phyloP scores from a whole-genome alignment of 2,888 invertebrate species.

The Lasius platythorax region DNA sequence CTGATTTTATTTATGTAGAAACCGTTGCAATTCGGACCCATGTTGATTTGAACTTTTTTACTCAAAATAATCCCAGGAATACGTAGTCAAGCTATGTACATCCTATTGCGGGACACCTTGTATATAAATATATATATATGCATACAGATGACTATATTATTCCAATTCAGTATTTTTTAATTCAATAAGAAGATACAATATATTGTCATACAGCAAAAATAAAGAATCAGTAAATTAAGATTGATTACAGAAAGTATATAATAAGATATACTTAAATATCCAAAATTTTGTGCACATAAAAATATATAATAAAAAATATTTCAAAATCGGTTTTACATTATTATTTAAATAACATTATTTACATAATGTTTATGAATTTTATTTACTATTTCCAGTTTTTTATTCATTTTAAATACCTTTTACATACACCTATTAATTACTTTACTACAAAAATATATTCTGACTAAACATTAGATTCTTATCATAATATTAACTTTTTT shows the following conservation, averaged over 20 bases:
- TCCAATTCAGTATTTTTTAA: neutral
- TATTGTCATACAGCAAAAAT: neutral
- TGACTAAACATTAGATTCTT: neutral
- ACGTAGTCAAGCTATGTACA: too few species aligned
- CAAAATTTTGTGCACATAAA: neutral
- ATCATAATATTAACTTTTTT: neutral
- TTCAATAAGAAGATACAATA: neutral
- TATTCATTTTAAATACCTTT: neutral
- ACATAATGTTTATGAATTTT: neutral
- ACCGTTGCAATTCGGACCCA: too few species aligned
- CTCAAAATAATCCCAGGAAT: too few species aligned
- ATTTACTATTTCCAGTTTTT: neutral
- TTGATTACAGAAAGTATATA: neutral
- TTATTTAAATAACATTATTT: too few species aligned
- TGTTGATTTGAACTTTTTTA: too few species aligned
- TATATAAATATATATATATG: neutral
- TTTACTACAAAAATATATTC: constrained; percentile 16
- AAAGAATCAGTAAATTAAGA: neutral
- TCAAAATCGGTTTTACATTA: neutral
- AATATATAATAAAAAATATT: neutral
- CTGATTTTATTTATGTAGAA: too few species aligned
- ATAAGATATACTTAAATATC: neutral
- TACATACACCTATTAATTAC: neutral
- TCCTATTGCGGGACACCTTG: too few species aligned
- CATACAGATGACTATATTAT: neutral